A percentile compares a stretch with the other conserved stretches of the same genome.
Evolutionary conservation across 1,140 invertebrate species (phyloP).

Genomic region (Dendrolimus kikuchii): DNA sequence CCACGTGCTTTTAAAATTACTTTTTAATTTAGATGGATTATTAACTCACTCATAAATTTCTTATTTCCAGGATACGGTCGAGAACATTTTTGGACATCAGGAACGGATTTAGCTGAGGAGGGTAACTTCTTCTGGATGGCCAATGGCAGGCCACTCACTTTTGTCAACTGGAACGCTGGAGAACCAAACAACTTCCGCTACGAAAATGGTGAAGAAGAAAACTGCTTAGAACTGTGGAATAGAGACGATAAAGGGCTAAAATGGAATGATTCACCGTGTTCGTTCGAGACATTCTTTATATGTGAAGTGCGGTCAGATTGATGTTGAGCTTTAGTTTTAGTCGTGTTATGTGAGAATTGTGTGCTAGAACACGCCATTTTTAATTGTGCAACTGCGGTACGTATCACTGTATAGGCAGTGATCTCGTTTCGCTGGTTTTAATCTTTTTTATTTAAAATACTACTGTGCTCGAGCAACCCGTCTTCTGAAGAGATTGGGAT

Average conservation of each 20-base stretch:
- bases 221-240: conserved; percentile 93
- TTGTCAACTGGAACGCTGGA: conserved; percentile 93
- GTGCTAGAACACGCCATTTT: conserved; percentile 45
- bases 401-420: too few relatives aligned
- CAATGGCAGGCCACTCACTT: conserved; percentile 88
- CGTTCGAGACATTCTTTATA: conserved; percentile 93
- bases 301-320: conserved; percentile 84
- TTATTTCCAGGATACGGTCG: conserved; percentile 81
- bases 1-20: too few relatives aligned
- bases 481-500: too few relatives aligned
- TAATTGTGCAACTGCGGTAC: neutral
- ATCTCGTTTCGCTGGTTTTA: too few relatives aligned
- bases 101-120: conserved; percentile 91
- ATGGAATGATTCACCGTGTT: conserved; percentile 95
- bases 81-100: conserved; percentile 94
- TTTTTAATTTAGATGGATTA: too few relatives aligned
- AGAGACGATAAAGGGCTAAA: conserved; percentile 91
- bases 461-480: too few relatives aligned
- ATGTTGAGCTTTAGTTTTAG: conserved; percentile 10
- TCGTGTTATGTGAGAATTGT: conserved; percentile 46
- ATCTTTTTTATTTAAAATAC: too few relatives aligned
- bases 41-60: too few relatives aligned
- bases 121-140: conserved; percentile 95
- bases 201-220: conserved; percentile 93
- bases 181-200: conserved; percentile 94